These are phyloP conservation scores for Caenorhabditis sp. DNA, from an alignment of 2,888 invertebrate genomes.

Conservation along the genomic window DNA sequence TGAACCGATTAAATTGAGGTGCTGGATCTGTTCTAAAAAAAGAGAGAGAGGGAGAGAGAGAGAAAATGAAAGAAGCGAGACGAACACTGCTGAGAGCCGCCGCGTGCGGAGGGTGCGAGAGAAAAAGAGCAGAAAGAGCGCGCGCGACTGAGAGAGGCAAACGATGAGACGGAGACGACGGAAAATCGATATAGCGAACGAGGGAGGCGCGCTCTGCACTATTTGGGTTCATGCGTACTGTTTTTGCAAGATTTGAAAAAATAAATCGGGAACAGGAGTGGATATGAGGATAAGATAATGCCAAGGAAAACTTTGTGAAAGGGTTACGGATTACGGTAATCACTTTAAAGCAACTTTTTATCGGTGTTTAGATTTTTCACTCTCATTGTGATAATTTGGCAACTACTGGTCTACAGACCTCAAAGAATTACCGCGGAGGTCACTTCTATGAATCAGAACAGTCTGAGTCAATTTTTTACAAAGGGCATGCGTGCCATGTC, in stretches of 20 bases:
- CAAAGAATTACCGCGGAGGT: no score
- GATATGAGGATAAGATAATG: no score
- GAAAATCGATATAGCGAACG: slow-evolving; percentile 40
- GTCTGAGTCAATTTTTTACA: not conserved
- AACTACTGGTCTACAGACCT: no score
- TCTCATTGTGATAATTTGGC: no score
- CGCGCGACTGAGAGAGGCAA: slow-evolving; percentile 5
- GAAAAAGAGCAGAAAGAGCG: slow-evolving; percentile 16
- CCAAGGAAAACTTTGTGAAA: no score
- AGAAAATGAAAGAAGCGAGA: not conserved
- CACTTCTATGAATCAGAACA: not conserved
- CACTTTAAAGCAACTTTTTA: no score
- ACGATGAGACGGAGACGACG: slow-evolving; percentile 10
- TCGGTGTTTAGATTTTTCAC: no score
- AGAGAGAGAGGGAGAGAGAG: slow-evolving; percentile 8
- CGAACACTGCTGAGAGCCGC: not conserved
- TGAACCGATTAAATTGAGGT: not conserved
- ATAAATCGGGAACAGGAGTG: not conserved
- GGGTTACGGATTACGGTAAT: no score
- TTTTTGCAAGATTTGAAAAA: not conserved
- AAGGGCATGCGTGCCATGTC: not conserved
- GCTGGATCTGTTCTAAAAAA: slow-evolving; percentile 21
- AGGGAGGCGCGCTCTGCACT: slow-evolving; percentile 17
- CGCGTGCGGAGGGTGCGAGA: slow-evolving; percentile 24
- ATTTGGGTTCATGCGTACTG: slow-evolving; percentile 11